Percentiles rank a stretch among this genome's conserved stretches.
These are phyloP conservation scores for Rhamphomyia laevipes DNA, from an alignment of 2,888 invertebrate species.

Conservation along the genomic window DNA sequence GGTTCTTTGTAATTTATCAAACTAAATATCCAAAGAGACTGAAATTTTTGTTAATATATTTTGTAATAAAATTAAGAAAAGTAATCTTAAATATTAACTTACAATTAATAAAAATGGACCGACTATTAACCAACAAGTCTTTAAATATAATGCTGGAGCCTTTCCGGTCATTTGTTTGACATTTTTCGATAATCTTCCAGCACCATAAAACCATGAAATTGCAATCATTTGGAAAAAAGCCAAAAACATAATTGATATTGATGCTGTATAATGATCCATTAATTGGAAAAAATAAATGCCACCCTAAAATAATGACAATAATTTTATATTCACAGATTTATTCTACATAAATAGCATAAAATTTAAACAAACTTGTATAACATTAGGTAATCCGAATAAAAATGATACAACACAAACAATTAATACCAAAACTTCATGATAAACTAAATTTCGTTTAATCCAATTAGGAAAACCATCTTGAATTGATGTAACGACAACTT, in stretches of 20 bases:
- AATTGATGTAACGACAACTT: constrained; percentile 86
- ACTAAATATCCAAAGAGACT: constrained; percentile 80
- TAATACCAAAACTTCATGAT: constrained; percentile 76
- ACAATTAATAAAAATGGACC: constrained; percentile 68
- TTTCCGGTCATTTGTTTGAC: constrained; percentile 83
- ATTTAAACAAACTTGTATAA: constrained; percentile 51
- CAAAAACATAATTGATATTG: constrained; percentile 80
- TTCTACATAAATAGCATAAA: not conserved
- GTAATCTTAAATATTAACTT: constrained; percentile 21
- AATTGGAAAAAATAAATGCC: constrained; percentile 87
- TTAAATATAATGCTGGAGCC: constrained; percentile 67
- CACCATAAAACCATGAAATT: constrained; percentile 86
- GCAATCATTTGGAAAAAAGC: constrained; percentile 90
- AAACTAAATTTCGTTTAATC: constrained; percentile 69
- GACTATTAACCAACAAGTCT: constrained; percentile 73
- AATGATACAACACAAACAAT: constrained; percentile 73
- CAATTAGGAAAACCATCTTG: constrained; percentile 85
- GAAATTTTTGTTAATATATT: constrained; percentile 17
- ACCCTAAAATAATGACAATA: constrained; percentile 41
- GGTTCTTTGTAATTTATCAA: constrained; percentile 79
- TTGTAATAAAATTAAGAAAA: not conserved
- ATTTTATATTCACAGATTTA: no score
- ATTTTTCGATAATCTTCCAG: constrained; percentile 64
- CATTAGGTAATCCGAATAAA: constrained; percentile 74
- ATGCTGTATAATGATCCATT: constrained; percentile 89